Evolutionary conservation across 2,888 invertebrate species (phyloP).

Genomic region (Leptinotarsa peninsularis): DNA sequence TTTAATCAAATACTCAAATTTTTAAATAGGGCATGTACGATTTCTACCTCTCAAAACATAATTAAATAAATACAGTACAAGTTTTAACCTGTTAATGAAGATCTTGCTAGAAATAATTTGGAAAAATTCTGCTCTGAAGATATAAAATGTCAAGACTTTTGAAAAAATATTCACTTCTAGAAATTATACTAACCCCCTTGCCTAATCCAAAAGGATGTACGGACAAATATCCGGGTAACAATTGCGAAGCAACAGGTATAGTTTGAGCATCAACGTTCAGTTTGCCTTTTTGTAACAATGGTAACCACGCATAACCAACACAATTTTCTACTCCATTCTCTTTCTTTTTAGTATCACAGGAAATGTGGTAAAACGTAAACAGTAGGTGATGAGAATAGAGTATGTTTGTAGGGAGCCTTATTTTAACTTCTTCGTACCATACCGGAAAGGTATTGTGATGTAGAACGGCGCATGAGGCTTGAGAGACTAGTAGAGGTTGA

Average conservation of each 20-base stretch:
- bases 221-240: slow-evolving; percentile 90
- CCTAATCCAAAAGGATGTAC: slow-evolving; percentile 91
- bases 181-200: slow-evolving; percentile 78
- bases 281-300: slow-evolving; percentile 86
- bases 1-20: no score
- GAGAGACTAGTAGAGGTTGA: slow-evolving; percentile 73
- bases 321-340: slow-evolving; percentile 83
- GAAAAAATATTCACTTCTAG: background rate
- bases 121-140: no score
- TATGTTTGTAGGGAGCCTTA: slow-evolving; percentile 87
- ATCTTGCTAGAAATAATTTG: no score
- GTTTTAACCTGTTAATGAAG: no score
- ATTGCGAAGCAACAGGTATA: slow-evolving; percentile 87
- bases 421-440: slow-evolving; percentile 95
- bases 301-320: slow-evolving; percentile 95
- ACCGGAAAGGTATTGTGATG: slow-evolving; percentile 91
- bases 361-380: slow-evolving; percentile 96
- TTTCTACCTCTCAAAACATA: no score
- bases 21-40: no score
- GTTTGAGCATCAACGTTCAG: slow-evolving; percentile 84
- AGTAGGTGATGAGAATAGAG: slow-evolving; percentile 90
- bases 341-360: slow-evolving; percentile 86
- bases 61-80: no score
- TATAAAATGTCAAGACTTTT: no score
- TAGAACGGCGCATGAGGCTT: slow-evolving; percentile 81